Evolutionary conservation across 2,888 invertebrate genomes (phyloP).

Genomic region (Ochropleura leucogaster): DNA sequence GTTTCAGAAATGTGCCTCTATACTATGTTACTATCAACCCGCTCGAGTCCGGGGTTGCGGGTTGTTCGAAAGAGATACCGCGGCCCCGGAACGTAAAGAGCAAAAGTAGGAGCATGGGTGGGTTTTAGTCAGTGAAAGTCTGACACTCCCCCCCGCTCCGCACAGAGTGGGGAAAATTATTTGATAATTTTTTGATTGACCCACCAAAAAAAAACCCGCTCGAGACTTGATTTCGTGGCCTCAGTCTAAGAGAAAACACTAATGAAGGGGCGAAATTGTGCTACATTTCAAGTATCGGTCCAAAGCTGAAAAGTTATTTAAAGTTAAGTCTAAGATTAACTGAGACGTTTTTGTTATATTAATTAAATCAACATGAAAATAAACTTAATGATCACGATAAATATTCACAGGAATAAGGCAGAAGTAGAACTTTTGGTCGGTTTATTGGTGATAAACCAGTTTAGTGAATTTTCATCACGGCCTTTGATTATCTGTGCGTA

Average conservation of each 20-base stretch:
- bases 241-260: slow-evolving; percentile 38
- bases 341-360: slow-evolving; percentile 1
- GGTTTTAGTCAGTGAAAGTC: no score
- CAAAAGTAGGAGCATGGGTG: no score
- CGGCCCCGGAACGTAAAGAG: no score
- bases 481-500: background rate
- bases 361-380: slow-evolving; percentile 8
- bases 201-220: no score
- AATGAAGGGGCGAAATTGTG: slow-evolving; percentile 52
- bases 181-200: no score
- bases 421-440: background rate
- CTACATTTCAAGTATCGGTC: slow-evolving; percentile 36
- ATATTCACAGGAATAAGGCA: background rate
- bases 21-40: background rate
- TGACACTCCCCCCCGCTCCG: no score
- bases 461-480: background rate
- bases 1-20: background rate
- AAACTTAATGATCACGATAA: background rate
- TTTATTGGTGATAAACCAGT: no score
- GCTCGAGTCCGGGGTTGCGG: no score
- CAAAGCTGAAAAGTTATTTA: slow-evolving; percentile 32
- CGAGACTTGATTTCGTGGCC: background rate
- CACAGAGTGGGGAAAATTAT: no score
- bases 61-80: no score
- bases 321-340: slow-evolving; percentile 23